Evolutionary conservation across 2,113 vertebrate genomes (phyloP).

Genomic region (Stegastes partitus): DNA sequence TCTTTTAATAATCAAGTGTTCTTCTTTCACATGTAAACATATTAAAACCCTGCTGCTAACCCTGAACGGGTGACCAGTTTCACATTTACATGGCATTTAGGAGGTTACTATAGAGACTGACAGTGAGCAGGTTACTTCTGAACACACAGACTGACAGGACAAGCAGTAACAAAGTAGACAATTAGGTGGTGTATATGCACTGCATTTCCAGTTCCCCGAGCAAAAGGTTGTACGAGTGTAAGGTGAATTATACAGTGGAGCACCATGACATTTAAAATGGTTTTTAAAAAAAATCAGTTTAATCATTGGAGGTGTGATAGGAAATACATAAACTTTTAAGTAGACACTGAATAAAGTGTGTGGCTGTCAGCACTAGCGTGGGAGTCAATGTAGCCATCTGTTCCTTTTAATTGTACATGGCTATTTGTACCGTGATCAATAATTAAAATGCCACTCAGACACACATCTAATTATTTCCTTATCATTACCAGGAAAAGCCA

Average conservation of each 20-base stretch:
- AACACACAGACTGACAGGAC: not conserved
- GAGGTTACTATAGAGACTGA: not conserved
- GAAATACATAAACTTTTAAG: conserved; percentile 33
- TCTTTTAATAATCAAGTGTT: no score
- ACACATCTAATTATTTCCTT: conserved; percentile 42
- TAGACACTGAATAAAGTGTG: conserved; percentile 22
- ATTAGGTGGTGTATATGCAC: not conserved
- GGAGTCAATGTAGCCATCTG: conserved; percentile 9
- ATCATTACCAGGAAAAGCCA: conserved; percentile 23
- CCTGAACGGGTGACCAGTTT: not conserved
- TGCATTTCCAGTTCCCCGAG: not conserved
- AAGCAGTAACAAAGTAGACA: not conserved
- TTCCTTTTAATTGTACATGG: conserved; percentile 24
- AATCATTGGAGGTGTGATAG: conserved; percentile 7
- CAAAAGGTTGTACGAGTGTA: conserved; percentile 23
- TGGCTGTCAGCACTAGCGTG: not conserved
- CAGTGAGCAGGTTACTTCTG: not conserved
- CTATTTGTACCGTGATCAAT: conserved; percentile 32
- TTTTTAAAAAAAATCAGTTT: not conserved
- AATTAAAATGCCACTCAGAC: conserved; percentile 31
- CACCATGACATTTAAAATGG: conserved; percentile 37
- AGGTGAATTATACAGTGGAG: not conserved
- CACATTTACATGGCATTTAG: conserved; percentile 9
- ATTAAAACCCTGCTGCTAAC: conserved; percentile 10
- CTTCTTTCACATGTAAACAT: not conserved